phyloP scores from a whole-genome alignment of 2,113 vertebrate species.

The Vulpes ferrilata region DNA sequence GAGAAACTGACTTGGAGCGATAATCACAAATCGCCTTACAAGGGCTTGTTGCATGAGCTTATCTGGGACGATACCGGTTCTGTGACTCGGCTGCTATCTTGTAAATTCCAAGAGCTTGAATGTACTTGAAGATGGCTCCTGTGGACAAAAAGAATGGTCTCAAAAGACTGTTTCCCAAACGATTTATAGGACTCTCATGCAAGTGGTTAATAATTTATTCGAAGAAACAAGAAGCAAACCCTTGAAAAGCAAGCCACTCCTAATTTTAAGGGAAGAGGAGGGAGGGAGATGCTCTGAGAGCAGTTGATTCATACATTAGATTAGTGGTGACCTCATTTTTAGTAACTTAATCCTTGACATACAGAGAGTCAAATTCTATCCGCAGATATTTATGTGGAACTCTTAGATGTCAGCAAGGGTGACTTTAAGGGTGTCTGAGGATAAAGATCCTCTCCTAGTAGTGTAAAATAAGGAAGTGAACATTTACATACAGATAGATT shows the following conservation, averaged over 20 bases:
- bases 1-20: not conserved
- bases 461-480: conserved; percentile 38
- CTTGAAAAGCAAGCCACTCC: conserved; percentile 7
- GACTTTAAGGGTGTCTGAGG: not conserved
- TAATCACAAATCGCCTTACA: conserved; percentile 50
- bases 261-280: not conserved
- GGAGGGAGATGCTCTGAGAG: conserved; percentile 41
- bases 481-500: not conserved
- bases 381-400: not conserved
- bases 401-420: not conserved
- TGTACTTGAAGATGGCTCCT: not conserved
- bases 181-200: conserved; percentile 53
- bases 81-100: conserved; percentile 53
- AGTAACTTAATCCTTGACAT: not conserved
- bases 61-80: conserved; percentile 58
- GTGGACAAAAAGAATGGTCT: conserved; percentile 69
- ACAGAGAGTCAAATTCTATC: conserved; percentile 48
- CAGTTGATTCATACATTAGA: conserved; percentile 43
- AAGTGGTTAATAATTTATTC: conserved; percentile 57
- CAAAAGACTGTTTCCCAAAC: conserved; percentile 50
- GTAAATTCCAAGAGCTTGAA: conserved; percentile 72
- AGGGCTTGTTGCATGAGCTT: conserved; percentile 41
- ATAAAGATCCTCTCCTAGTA: conserved; percentile 8
- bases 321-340: conserved; percentile 49
- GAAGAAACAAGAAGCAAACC: conserved; percentile 36